Evolutionary conservation across 2,797 vertebrate genomes (phyloP).

Genomic region (Corythornis leucogaster): DNA sequence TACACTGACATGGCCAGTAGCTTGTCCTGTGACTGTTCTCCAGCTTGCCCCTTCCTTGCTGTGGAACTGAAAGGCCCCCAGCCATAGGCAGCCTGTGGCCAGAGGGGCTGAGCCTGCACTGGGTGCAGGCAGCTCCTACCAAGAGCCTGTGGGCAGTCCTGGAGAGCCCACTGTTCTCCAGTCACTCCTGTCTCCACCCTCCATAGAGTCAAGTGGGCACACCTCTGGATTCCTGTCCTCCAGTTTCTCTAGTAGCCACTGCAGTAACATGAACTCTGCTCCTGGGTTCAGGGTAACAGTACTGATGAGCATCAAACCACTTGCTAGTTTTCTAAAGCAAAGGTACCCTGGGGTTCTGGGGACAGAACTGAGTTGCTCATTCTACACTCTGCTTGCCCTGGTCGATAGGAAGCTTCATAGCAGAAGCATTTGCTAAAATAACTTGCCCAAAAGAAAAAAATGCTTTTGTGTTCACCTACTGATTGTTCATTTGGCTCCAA

Average conservation of each 20-base stretch:
- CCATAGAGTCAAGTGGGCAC: not conserved
- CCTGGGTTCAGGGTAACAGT: not conserved
- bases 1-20: not conserved
- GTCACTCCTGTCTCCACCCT: not conserved
- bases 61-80: not conserved
- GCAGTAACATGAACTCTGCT: rapidly evolving
- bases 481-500: not conserved
- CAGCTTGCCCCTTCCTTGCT: not conserved
- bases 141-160: not conserved
- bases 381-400: not conserved
- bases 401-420: not conserved
- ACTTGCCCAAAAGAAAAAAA: not conserved
- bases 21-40: not conserved
- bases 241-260: not conserved
- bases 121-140: not conserved
- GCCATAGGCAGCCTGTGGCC: not conserved
- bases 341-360: not conserved
- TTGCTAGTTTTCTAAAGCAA: not conserved
- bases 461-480: not conserved
- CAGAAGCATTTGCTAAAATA: not conserved
- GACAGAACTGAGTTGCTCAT: not conserved
- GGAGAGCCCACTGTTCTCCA: not conserved
- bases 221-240: not conserved
- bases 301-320: not conserved
- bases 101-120: not conserved